Conservation (phyloP, 2,888 invertebrate species). For the Dasypolia templi region DNA sequence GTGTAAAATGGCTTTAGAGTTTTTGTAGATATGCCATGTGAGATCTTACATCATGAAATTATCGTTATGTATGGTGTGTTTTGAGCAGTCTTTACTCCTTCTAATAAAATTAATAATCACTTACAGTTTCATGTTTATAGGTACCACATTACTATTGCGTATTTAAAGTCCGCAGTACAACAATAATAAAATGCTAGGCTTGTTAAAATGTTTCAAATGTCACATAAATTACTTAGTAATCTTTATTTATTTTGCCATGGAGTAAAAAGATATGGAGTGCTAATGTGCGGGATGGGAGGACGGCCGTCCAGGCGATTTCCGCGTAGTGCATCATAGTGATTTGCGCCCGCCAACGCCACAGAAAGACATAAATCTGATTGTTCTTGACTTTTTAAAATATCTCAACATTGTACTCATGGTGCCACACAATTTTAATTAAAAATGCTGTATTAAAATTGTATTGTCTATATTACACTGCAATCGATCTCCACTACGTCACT, state of each 20-base stretch:
- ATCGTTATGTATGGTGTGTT: conserved; percentile 4
- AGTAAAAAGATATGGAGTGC: conserved; percentile 1
- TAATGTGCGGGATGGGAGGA: not conserved
- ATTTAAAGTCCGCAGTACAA: not conserved
- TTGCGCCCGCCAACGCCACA: not conserved
- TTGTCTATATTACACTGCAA: not conserved
- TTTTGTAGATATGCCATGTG: not conserved
- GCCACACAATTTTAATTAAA: not conserved
- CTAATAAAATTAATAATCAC: conserved; percentile 13
- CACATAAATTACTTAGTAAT: not conserved
- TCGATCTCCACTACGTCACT: not conserved
- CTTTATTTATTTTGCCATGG: conserved; percentile 9
- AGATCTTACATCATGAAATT: not conserved
- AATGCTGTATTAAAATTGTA: not conserved
- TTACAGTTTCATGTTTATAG: not conserved
- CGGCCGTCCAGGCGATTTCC: not conserved
- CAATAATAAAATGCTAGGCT: not conserved
- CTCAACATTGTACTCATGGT: not conserved
- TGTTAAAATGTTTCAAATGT: conserved; percentile 7
- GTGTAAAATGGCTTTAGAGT: not conserved
- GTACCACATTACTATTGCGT: not conserved
- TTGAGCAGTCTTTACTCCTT: conserved; percentile 7
- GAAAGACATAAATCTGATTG: not conserved
- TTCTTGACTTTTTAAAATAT: not conserved
- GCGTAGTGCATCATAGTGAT: not conserved